Percentiles rank a stretch among this genome's conserved stretches.
Evolutionary conservation across 1,140 invertebrate species (phyloP).

Genomic region (Halotydeus destructor): DNA sequence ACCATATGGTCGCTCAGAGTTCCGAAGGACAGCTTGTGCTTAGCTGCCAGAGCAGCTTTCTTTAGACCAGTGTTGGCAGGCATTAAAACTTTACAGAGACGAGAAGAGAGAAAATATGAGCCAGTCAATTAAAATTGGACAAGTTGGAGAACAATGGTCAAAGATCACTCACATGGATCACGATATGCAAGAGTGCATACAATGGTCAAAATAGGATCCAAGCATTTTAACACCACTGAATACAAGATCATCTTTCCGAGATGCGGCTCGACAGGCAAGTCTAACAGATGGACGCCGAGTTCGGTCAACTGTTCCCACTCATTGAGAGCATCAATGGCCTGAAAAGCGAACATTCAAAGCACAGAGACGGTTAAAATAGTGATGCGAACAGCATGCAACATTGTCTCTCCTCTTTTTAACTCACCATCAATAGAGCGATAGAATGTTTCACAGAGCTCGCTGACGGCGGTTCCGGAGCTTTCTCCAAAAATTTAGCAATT

Average conservation of each 20-base stretch:
- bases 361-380: constrained; percentile 3
- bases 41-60: constrained; percentile 22
- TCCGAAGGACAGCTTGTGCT: constrained; percentile 45
- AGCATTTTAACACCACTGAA: constrained; percentile 66
- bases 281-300: constrained; percentile 61
- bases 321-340: constrained; percentile 62
- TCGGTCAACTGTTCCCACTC: constrained; percentile 60
- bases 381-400: background rate
- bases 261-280: constrained; percentile 72
- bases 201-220: constrained; percentile 77
- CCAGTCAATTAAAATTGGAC: background rate
- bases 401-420: background rate
- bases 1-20: constrained; percentile 79
- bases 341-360: constrained; percentile 16
- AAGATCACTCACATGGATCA: constrained; percentile 33
- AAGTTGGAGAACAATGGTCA: background rate
- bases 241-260: constrained; percentile 79
- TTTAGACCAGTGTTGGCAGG: background rate
- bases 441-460: constrained; percentile 26
- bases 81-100: background rate
- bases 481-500: constrained; percentile 28
- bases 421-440: constrained; percentile 26
- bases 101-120: background rate
- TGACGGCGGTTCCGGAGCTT: constrained; percentile 34
- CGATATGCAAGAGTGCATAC: constrained; percentile 62